Evolutionary conservation across 2,888 invertebrate genomes (phyloP), one percentile per base, ranked within the genome.

Genomic region (Myopa tessellatipennis): DNA sequence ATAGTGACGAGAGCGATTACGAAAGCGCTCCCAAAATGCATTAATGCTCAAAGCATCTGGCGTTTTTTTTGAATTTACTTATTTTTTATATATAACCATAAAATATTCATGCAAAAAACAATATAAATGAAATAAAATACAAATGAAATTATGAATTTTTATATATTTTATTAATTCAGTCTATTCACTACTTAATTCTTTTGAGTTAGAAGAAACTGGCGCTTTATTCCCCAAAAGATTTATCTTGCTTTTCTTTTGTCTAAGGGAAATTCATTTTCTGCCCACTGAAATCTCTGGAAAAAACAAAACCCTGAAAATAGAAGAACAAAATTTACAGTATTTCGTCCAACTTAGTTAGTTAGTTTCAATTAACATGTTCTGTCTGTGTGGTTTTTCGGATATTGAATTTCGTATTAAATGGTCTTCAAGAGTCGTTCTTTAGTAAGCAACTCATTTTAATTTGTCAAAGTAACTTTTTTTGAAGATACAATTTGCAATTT

Each of bases 301-400:
- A 58, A n/a, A 45, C 14, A 4, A 60, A 60, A 38, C 8, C 38
- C 72, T 72, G 72, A 60, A 72, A 72, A 72, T 72, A 60, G 38
- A 72, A 36, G 6, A 8, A 55, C 36, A 55, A 40, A 60, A 72
- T 50, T 12, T 26, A 2, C n/a, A 16, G n/a, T 55, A n/a, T 4
- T 55, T 16, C 7, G 45, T 10, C 45, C 50, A 6, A 18, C 4
- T 72, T 40, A 38, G 38, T n/a, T 12, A 18, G 10, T 72, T 40
- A 38, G 38, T n/a, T 12, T 38, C 36, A 34, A 36, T 34, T 60
- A 55, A n/a, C 14, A 72, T 5, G 7, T 72, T 70, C 70, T 40
- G 60, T 73, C 73, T 73, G 73, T 73, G 73, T 73, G 73, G 73
- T 73, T 73, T 10, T 61, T 12, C 4, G 65, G 10, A 10, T 7